Base-by-base conservation (phyloP, 2,113 vertebrate genomes). In the Misgurnus anguillicaudatus region DNA sequence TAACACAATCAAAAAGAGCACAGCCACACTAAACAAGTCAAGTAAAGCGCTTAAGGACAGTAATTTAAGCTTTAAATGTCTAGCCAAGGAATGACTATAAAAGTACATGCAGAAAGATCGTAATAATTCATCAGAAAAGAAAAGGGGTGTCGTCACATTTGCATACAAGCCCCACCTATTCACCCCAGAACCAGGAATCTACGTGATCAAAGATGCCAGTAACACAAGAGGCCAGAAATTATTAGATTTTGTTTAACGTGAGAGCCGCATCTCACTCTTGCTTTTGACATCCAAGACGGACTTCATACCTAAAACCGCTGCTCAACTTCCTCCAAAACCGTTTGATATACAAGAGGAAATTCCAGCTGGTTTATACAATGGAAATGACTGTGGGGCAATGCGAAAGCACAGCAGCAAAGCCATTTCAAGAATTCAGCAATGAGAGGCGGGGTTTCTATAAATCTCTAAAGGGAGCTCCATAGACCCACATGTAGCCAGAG, bases 341-440 rank as follows among this genome's bases (percentile, higher is more conserved):
- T 85, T 85, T 79, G 63, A 85, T 70, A 77, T 67, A 71, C 78
- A 86, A 80, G 60, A 86, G 83, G 85, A 86, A 85, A 88, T 87
- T 87, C 85, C 86, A 83, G 53, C 48, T 41, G 19, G 53, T 70
- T 84, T 83, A 82, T 77, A 86, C 85, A 87, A 87, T 85, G 86
- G 80, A 83, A 84, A 85, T 41, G 82, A 75, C 82, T 78, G 64
- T 80, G 77, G 72, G 80, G 85, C 55, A 84, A 83, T 3, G 41
- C 48, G 53, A 85, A 87, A 83, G 82, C n/a, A n/a, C n/a, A n/a
- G n/a, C 61, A 71, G 77, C 63, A 6, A 53, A 78, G 70, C 60
- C 77, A 83, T 84, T 80, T 74, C 77, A 84, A 79, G 84, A 87
- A 88, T 86, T 80, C 82, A 41, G 72, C 48, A 45, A 58, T 71